Evolutionary conservation across 1,140 invertebrate species (phyloP).

Genomic region (Chelonus insularis): DNA sequence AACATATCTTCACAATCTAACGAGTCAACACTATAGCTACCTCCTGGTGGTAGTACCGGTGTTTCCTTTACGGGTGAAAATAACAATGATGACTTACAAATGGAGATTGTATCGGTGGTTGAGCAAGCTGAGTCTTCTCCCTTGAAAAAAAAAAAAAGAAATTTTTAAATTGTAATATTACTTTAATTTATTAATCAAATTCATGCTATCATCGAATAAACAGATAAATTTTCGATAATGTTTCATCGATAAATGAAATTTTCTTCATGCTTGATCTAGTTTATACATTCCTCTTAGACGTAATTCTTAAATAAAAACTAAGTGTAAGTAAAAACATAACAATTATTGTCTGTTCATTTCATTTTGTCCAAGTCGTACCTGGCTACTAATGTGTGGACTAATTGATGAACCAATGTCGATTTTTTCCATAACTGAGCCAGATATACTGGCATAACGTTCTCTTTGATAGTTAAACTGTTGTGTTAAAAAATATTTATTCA

Average conservation of each 20-base stretch:
- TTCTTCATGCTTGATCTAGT: no score
- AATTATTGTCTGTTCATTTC: slow-evolving; percentile 1
- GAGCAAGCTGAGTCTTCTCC: slow-evolving; percentile 75
- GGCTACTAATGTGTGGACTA: slow-evolving; percentile 72
- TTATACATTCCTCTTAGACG: no score
- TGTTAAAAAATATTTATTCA: no score
- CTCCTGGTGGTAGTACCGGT: slow-evolving; percentile 65
- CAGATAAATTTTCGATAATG: no score
- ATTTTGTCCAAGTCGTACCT: slow-evolving; percentile 58
- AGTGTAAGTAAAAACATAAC: not conserved
- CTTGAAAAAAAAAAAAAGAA: slow-evolving; percentile 46
- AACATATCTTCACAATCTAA: slow-evolving; percentile 89
- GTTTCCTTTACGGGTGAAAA: slow-evolving; percentile 90
- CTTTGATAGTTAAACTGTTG: slow-evolving; percentile 70
- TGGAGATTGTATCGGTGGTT: slow-evolving; percentile 77
- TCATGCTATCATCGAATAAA: not conserved
- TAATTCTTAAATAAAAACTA: not conserved
- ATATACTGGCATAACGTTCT: slow-evolving; percentile 80
- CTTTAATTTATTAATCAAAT: no score
- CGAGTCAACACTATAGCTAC: slow-evolving; percentile 86
- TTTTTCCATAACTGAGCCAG: slow-evolving; percentile 78
- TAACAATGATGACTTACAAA: slow-evolving; percentile 85
- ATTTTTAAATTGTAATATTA: not conserved
- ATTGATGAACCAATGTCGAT: slow-evolving; percentile 77
- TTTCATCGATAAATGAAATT: no score